Evolutionary conservation across 2,113 vertebrate species (phyloP), one percentile per base, ranked within the genome.

Genomic region (Callorhinus ursinus): DNA sequence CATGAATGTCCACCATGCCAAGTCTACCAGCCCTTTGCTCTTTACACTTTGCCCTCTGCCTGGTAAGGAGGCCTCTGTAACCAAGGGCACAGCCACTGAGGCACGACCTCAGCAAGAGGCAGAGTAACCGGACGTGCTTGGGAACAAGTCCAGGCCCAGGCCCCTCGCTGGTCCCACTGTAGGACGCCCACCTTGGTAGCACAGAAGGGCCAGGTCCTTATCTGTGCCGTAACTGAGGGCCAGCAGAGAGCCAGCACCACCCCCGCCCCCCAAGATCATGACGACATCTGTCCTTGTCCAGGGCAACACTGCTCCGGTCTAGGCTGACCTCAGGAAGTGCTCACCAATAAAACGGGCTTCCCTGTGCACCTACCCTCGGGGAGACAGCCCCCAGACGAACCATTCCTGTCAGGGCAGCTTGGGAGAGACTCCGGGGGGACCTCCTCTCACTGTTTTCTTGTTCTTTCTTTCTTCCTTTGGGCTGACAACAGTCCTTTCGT

Each of bases 1-100:
- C n/a, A 57, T 2, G 10, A 72, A 21, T 5, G 3, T 1, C 81
- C 39, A 5, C 2, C 0, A 16, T 1, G 14, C n/a, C n/a, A 90
- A 14, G 6, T 19, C 26, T 12, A 21, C 24, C 14, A 24, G 46
- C 4, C 49, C 86, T 67, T 21, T 26, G 59, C 39, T 39, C 67
- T 31, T 4, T 22, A 28, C 14, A 7, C 77, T 67, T 14, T 57
- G 49, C 21, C 7, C 77, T 59, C 39, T 49, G 49, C 63, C 67
- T 57, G 24, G 18, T 53, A 33, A 69, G 63, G 53, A 39, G 42
- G 74, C 7, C 63, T 63, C 33, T n/a, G 33, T 59, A 3, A 59
- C 36, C 39, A 9, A 24, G 59, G 39, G 18, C 36, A 2, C 71
- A 0, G 36, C 57, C 31, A 63, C 28, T 4, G 21, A 76, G 59